Base-by-base conservation (phyloP, 2,888 invertebrate species). In the Hybos culiciformis region DNA sequence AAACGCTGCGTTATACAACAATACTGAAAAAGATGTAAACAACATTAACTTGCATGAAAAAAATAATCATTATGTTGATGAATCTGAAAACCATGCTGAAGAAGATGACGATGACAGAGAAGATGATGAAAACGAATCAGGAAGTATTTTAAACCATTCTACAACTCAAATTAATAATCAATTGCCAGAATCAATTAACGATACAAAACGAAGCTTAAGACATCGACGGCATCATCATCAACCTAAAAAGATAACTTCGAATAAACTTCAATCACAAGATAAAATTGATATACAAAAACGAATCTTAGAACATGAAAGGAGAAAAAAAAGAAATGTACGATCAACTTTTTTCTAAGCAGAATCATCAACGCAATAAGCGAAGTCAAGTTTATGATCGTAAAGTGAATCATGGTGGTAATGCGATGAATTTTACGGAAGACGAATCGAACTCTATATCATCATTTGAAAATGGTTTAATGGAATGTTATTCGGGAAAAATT, bases 391-490 rank as follows among this genome's bases (percentile, higher is more conserved):
- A 83, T 42, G 84, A 85, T 64, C 74, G 78, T 23, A 82, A 80
- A 39, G 78, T 83, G 11, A 75, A 76, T 51, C 85, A 85, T 56
- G 85, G 85, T 4, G 85, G 85, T 5, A 84, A 83, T 63, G 66
- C 66, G 2, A 54, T 63, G 15, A 80, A 83, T 54, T 67, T 66
- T 41, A 71, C 75, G 1, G 60, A 68, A 31, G 71, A 74, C 45
- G 71, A 74, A 48, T 79, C 80, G 43, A 76, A 74, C 43, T 81
- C 82, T 6, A 74, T 80, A n/a, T 86, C 86, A 1, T 86, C 86
- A 61, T 87, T 87, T 62, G 87, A 87, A 66, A 81, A 76, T 43
- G 79, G 75, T 47, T 66, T 88, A 24, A 67, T 83, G 44, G 74
- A 75, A 38, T 88, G 87, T 58, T 87, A 83, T 54, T 76, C 78